Evolutionary conservation across 2,113 vertebrate genomes (phyloP).

Genomic region (Noctilio leporinus): DNA sequence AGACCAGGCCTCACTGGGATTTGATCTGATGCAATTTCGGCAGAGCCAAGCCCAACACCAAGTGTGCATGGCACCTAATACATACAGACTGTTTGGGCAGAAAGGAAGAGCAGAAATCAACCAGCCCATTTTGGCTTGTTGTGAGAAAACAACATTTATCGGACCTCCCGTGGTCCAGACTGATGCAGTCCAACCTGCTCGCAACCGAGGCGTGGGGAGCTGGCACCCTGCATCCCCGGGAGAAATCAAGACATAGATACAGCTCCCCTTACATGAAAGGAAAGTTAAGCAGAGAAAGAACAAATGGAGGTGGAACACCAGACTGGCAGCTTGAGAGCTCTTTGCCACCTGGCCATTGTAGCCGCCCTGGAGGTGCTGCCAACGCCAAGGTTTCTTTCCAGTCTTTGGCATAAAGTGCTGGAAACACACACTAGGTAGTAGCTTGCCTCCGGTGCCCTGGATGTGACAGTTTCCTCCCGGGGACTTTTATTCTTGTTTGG

Average conservation of each 20-base stretch:
- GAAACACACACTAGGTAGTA: not conserved
- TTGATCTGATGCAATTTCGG: not conserved
- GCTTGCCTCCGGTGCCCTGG: not conserved
- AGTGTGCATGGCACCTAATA: not conserved
- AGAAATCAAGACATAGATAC: not conserved
- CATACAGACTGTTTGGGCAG: not conserved
- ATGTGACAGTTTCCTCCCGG: constrained; percentile 37
- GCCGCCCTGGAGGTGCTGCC: not conserved
- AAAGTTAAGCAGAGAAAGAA: not conserved
- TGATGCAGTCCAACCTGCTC: not conserved
- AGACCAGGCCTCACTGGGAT: not conserved
- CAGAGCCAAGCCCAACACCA: not conserved
- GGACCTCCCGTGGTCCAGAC: not conserved
- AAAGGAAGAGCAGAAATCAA: not conserved
- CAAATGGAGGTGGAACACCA: not conserved
- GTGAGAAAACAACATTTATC: not conserved
- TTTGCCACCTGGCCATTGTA: not conserved
- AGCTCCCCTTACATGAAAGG: not conserved
- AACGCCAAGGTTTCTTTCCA: not conserved
- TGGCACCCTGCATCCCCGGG: not conserved
- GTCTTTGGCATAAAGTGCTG: not conserved
- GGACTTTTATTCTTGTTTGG: constrained; percentile 59
- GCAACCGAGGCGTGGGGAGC: not conserved
- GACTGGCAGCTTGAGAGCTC: not conserved
- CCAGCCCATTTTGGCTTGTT: not conserved